These are phyloP conservation scores for Nowickia ferox DNA, from an alignment of 2,888 invertebrate genomes.

Conservation along the genomic window DNA sequence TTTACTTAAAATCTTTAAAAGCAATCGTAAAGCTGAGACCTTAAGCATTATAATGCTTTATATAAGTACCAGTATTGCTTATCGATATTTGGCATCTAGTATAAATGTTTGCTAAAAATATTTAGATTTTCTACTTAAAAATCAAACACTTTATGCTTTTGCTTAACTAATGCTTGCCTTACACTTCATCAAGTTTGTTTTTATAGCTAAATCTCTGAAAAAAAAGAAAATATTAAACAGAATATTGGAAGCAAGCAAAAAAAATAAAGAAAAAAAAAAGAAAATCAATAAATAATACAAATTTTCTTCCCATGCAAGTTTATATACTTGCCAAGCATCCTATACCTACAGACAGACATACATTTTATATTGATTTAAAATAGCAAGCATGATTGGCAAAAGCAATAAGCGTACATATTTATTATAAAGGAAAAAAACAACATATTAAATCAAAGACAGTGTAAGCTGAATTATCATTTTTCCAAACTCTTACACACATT, in stretches of 20 bases:
- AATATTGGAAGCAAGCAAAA: neutral
- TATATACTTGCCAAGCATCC: no score
- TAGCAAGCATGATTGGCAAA: neutral
- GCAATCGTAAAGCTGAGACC: neutral
- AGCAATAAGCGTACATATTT: slow-evolving; percentile 22
- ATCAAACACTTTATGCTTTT: slow-evolving; percentile 20
- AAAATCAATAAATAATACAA: slow-evolving; percentile 14
- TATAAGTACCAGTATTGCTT: slow-evolving; percentile 18
- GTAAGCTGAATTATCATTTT: neutral
- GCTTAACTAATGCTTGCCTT: slow-evolving; percentile 38
- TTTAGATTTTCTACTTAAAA: slow-evolving; percentile 13
- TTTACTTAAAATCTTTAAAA: neutral
- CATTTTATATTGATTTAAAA: neutral
- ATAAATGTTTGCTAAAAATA: slow-evolving; percentile 15
- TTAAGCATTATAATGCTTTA: neutral
- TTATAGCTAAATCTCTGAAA: slow-evolving; percentile 56
- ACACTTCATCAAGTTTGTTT: slow-evolving; percentile 63
- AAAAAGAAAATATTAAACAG: neutral
- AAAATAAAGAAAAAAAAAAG: neutral
- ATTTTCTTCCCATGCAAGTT: neutral
- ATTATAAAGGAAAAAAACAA: slow-evolving; percentile 57
- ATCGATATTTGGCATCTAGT: neutral
- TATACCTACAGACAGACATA: no score
- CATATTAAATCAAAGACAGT: slow-evolving; percentile 60
- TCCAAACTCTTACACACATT: neutral